These are phyloP conservation scores for Montifringilla adamsi DNA, from an alignment of 2,113 vertebrate species.

Conservation along the genomic window DNA sequence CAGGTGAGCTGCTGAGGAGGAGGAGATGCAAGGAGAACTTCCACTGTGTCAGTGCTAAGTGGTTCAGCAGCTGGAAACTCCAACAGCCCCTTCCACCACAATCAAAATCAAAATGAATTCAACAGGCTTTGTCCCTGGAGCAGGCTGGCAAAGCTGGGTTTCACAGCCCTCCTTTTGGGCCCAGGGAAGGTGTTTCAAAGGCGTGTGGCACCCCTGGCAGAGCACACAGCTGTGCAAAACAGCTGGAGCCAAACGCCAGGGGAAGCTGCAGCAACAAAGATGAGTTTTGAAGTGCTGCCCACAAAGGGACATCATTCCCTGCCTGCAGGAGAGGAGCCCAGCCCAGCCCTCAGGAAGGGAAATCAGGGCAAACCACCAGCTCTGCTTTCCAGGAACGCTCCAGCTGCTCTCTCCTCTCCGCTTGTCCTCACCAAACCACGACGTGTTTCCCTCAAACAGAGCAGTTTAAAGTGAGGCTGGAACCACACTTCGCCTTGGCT, in stretches of 20 bases:
- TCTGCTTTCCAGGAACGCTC: neutral
- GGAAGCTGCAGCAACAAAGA: rapidly evolving
- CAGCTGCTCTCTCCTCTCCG: neutral
- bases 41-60: rapidly evolving
- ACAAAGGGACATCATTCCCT: rapidly evolving
- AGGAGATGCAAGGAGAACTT: neutral
- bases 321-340: neutral
- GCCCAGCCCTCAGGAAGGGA: neutral
- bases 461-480: rapidly evolving
- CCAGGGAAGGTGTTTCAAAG: neutral
- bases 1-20: neutral
- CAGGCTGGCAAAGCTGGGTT: rapidly evolving
- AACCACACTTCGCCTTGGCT: rapidly evolving
- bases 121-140: neutral
- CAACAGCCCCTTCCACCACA: neutral
- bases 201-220: neutral
- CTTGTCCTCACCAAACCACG: rapidly evolving
- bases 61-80: neutral
- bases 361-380: rapidly evolving
- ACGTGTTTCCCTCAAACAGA: rapidly evolving
- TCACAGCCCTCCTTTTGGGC: rapidly evolving
- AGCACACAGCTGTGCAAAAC: rapidly evolving
- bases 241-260: rapidly evolving
- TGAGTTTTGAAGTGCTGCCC: rapidly evolving
- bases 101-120: neutral